These are phyloP conservation scores for Lethrus apterus DNA, from an alignment of 1,140 invertebrate species.

Conservation along the genomic window DNA sequence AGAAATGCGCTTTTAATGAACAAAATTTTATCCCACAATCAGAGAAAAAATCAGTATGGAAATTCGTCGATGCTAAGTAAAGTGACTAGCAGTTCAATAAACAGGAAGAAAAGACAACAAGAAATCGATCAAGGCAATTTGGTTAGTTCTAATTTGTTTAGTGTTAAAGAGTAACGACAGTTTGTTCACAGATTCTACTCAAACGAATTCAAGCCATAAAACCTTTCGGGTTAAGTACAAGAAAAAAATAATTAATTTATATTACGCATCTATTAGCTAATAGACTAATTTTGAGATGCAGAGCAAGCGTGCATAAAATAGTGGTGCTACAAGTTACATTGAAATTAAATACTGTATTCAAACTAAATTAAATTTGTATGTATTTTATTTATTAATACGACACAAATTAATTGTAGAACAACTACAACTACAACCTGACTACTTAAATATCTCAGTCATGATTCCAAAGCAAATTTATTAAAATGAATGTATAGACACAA, in stretches of 20 bases:
- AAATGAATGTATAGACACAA: too few relatives aligned
- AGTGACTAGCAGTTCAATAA: slow-evolving; percentile 23
- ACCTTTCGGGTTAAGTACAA: slow-evolving; percentile 17
- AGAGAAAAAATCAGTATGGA: slow-evolving; percentile 20
- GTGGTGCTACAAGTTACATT: too few relatives aligned
- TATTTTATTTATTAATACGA: too few relatives aligned
- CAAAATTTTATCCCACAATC: slow-evolving; percentile 25
- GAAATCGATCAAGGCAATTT: slow-evolving; percentile 31
- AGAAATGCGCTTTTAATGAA: slow-evolving; percentile 30
- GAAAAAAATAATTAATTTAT: slow-evolving; percentile 1
- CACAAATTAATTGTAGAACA: too few relatives aligned
- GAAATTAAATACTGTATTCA: too few relatives aligned
- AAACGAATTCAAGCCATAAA: slow-evolving; percentile 29
- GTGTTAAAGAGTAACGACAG: slow-evolving; percentile 1
- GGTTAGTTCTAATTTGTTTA: slow-evolving; percentile 18
- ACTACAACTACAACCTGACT: too few relatives aligned
- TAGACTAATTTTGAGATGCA: neutral
- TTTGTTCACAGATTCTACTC: slow-evolving; percentile 29
- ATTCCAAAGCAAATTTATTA: too few relatives aligned
- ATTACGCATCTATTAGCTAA: too few relatives aligned
- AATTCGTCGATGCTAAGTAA: slow-evolving; percentile 10
- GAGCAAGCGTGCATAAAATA: too few relatives aligned
- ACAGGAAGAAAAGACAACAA: slow-evolving; percentile 25
- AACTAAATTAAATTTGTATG: too few relatives aligned
- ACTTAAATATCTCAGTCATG: too few relatives aligned